Evolutionary conservation across 2,113 vertebrate genomes (phyloP).

Genomic region (Chauna torquata): DNA sequence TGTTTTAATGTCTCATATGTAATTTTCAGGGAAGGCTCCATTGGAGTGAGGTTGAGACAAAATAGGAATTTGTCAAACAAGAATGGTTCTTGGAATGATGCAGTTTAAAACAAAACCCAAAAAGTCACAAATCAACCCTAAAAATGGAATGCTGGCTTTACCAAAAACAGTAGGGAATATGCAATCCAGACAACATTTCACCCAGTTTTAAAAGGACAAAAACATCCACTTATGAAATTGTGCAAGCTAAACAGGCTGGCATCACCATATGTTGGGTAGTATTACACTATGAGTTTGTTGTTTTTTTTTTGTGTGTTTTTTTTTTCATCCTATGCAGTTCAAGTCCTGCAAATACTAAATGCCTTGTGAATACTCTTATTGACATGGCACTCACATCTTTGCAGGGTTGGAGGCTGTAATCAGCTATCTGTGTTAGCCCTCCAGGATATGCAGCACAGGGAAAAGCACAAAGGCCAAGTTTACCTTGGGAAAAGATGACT

Average conservation of each 20-base stretch:
- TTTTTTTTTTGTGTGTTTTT: neutral
- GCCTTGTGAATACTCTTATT: neutral
- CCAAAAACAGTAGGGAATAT: neutral
- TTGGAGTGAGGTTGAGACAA: neutral
- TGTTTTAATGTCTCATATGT: neutral
- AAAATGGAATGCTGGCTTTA: neutral
- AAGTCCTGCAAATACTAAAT: neutral
- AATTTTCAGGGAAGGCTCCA: neutral
- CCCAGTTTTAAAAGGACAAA: neutral
- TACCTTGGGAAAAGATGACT: neutral
- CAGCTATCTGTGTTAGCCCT: neutral
- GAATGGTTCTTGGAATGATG: neutral
- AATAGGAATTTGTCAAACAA: neutral
- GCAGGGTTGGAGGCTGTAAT: neutral
- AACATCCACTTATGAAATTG: neutral
- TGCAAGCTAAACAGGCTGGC: neutral
- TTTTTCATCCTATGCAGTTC: neutral
- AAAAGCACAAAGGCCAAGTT: neutral
- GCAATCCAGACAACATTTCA: neutral
- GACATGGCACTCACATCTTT: neutral
- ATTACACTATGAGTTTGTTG: neutral
- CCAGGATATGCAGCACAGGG: neutral
- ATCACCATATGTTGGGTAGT: neutral
- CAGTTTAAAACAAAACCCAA: neutral
- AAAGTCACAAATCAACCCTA: neutral